Base-by-base conservation (phyloP, 2,797 vertebrate species). In the Adrianichthys oophorus region DNA sequence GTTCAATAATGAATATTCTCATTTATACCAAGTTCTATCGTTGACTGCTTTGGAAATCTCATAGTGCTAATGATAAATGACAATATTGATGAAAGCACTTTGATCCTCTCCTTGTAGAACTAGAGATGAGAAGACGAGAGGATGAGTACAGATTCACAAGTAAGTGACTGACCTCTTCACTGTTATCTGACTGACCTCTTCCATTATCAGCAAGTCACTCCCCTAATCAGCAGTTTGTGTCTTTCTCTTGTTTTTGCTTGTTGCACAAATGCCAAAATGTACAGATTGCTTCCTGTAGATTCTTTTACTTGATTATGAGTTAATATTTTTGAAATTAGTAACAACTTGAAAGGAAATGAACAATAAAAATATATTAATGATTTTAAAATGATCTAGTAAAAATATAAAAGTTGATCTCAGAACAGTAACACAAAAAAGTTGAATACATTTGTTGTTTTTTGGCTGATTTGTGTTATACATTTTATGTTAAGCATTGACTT, bases 81-180 rank as follows among this genome's bases (percentile, higher is more conserved):
- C 77, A 76, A 83, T 76, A 80, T 88, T 91, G 90, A 90, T 93
- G 66, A 79, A 71, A 87, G 86, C 63, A 84, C 82, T 89, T 78
- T 95, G 89, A 90, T 93, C 93, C 90, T 93, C 90, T 95, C 89
- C 93, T 86, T 93, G 76, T 95, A 99, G 97, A 99, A 87, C 93
- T 98, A 94, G 97, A 98, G 91, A 96, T 98, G 91, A 95, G 96
- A 96, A 95, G 96, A 95, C 95, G 96, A 88, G 97, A 99, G 92
- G 96, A 98, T 95, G 97, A 99, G 89, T 98, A 98, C 95, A 96
- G 95, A 93, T 98, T 99, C 91, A 97, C 97, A 96, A 98, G 97
- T 99, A 96, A 97, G 96, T 98, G 87, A 79, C 72, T 74, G 82
- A 91, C 80, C 86, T 90, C 79, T 74, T 79, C 42, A 65, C 70